Base-by-base conservation (phyloP, 1,140 invertebrate genomes). In the Drosophila bipectinata region DNA sequence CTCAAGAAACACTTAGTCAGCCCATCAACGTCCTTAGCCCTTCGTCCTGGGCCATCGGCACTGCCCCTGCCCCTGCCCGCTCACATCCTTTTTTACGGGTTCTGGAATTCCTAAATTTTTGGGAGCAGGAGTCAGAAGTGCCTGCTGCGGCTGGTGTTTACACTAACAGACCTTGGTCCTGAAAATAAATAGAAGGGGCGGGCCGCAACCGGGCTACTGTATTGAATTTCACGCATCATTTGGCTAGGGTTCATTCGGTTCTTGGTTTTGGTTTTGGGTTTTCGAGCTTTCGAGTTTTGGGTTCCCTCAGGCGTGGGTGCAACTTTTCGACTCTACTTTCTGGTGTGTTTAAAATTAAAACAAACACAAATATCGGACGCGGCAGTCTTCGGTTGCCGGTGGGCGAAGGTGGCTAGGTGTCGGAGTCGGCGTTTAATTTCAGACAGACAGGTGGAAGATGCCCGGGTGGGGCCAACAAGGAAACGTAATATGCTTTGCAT, bases 141-240 rank as follows among this genome's bases (percentile, higher is more conserved):
- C 10, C 34, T 47, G 44, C 41, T 66, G 54, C 24, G 69, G 60
- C 47, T 51, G 53, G 53, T 57, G 72, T 66, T 66, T 66, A 58
- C 54, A 56, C 72, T 75, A 69, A 30, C 63, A 55, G 26, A 49
- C 63, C 63, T 32, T 26, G 28, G 53, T 63, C 69, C 66, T 69
- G 62, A 37, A 68, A 56, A 39, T 30, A 56, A 45, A 63, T 32
- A 28, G 14, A 21, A 15, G n/a, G 49, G 37, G 51, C 44, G n/a
- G 49, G 28, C 44, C 53, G 26, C 44, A 32, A 18, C 30, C 15
- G n/a, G 28, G 81, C 68, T 73, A 60, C 68, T 81, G 83, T 87
- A 87, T 87, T 87, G 82, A 87, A 88, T 87, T 87, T 87, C 82
- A 87, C 78, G 83, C 82, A 79, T 88, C 82, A 87, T 87, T 87